phyloP scores from a whole-genome alignment of 2,113 vertebrate species.

The Microcebus jonahi region DNA sequence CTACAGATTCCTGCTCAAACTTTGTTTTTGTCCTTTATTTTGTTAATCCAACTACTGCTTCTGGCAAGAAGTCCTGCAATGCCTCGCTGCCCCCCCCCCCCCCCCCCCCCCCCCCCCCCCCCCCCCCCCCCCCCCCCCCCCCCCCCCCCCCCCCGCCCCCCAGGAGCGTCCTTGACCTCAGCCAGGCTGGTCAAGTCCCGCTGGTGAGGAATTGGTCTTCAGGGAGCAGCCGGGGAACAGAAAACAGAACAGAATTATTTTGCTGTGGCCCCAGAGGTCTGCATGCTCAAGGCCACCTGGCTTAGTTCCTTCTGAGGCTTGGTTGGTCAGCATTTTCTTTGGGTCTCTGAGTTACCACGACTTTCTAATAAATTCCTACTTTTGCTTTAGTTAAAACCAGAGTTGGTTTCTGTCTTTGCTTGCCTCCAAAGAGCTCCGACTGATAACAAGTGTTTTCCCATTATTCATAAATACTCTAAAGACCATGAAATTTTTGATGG shows the following conservation, averaged over 20 bases:
- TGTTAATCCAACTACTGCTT: not conserved
- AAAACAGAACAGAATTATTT: not conserved
- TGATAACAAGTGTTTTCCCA: not conserved
- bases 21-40: not conserved
- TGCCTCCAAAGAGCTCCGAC: not conserved
- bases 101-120: too few relatives aligned
- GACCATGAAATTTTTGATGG: not conserved
- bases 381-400: not conserved
- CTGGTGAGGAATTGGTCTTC: not conserved
- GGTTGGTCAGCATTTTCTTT: not conserved
- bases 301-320: not conserved
- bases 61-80: not conserved
- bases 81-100: too few relatives aligned
- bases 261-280: not conserved
- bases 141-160: too few relatives aligned
- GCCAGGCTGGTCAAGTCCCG: not conserved
- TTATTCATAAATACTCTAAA: slow-evolving; percentile 17
- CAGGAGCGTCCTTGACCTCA: not conserved
- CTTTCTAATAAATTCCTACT: not conserved
- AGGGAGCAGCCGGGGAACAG: not conserved
- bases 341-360: not conserved
- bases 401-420: not conserved
- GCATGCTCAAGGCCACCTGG: not conserved
- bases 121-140: accelerated
- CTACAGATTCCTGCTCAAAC: not conserved